Conservation (phyloP, 2,797 vertebrate genomes). For the Onychomys arenicola region DNA sequence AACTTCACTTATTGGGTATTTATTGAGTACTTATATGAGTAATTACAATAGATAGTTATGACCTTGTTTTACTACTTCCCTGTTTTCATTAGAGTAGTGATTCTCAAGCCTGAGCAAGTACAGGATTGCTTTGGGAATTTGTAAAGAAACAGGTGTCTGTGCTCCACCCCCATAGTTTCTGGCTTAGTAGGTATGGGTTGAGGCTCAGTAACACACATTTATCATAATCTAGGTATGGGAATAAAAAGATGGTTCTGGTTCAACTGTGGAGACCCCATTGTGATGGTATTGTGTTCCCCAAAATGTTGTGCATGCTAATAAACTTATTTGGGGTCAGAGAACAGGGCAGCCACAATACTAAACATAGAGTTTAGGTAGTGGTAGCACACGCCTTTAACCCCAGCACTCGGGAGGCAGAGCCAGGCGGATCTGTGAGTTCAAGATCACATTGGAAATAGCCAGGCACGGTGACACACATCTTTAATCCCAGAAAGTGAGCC, state of each 20-base stretch:
- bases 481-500: too few relatives aligned
- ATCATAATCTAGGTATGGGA: background rate
- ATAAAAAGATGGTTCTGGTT: background rate
- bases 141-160: background rate
- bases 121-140: background rate
- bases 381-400: too few relatives aligned
- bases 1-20: conserved; percentile 17
- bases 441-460: too few relatives aligned
- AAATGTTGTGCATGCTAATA: too few relatives aligned
- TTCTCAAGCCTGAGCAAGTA: background rate
- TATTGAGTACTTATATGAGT: background rate
- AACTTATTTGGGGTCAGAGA: too few relatives aligned
- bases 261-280: background rate
- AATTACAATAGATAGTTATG: background rate
- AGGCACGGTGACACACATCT: too few relatives aligned
- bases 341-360: too few relatives aligned
- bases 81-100: background rate
- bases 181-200: background rate
- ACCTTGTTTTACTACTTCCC: conserved; percentile 11
- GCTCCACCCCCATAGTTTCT: background rate
- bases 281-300: too few relatives aligned
- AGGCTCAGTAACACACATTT: background rate
- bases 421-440: too few relatives aligned
- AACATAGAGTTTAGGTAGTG: too few relatives aligned
- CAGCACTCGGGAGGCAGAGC: too few relatives aligned